Evolutionary conservation across 2,113 vertebrate species (phyloP).

Genomic region (Bungarus multicinctus): DNA sequence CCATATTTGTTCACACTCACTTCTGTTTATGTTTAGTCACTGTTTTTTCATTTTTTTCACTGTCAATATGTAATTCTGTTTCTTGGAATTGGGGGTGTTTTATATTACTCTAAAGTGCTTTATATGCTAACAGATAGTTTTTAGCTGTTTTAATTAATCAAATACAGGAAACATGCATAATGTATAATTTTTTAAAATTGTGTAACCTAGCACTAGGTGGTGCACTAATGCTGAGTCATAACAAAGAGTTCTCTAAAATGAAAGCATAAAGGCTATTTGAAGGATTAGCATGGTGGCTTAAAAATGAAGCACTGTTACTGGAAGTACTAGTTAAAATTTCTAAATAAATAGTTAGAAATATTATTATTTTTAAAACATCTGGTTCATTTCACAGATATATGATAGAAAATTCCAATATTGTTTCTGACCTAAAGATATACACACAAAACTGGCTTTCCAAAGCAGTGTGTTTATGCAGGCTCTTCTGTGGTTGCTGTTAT

Average conservation of each 20-base stretch:
- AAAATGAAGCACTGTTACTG: not conserved
- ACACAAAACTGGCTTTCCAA: not conserved
- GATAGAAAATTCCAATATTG: not conserved
- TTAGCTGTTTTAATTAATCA: not conserved
- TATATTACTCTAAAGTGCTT: not conserved
- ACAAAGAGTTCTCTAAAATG: not conserved
- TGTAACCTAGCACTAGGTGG: slow-evolving; percentile 55
- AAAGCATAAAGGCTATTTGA: not conserved
- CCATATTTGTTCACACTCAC: not conserved
- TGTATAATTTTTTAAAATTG: not conserved
- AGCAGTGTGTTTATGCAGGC: not conserved
- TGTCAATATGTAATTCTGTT: not conserved
- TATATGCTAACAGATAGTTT: not conserved
- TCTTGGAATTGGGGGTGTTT: not conserved
- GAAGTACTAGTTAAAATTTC: not conserved
- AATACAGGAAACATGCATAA: not conserved
- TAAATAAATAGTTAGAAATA: not conserved
- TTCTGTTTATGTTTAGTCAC: not conserved
- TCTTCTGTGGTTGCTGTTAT: not conserved
- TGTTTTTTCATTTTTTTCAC: not conserved
- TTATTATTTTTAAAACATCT: not conserved
- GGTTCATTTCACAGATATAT: not conserved
- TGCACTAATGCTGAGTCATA: slow-evolving; percentile 45
- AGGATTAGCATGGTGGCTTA: not conserved
- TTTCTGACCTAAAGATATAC: not conserved